Evolutionary conservation across 2,888 invertebrate genomes (phyloP), one percentile per base, ranked within the genome.

Genomic region (Drosophila limbata): DNA sequence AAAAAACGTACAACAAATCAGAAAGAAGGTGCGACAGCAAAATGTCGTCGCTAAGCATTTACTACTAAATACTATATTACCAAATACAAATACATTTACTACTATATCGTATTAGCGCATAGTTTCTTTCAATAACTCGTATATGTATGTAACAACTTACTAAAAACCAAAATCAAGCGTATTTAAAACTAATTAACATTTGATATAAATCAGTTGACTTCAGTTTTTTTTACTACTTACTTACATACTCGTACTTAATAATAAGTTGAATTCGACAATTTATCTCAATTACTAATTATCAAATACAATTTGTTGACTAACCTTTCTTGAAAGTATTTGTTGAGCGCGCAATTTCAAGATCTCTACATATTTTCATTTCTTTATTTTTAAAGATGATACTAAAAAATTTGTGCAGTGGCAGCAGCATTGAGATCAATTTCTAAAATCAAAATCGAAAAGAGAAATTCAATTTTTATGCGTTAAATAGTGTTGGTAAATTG

Each of bases 1-100:
- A 95, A 95, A 93, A 95, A 95, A 94, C 95, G 95, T 93, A 93
- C 93, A 92, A 91, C 92, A 89, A 91, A 92, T 90, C 92, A 91
- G 89, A 92, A 92, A 93, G 93, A 93, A 93, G 93, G 93, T 93
- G 93, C 92, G 93, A 92, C 93, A 91, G 91, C 86, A 84, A 90
- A 84, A 90, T 92, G 92, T 92, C 92, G 92, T 92, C 92, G 92
- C 92, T 91, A 84, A 88, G 80, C 79, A 85, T 82, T 81, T 61
- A 53, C 50, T 25, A 25, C 25, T 25, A 25, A 25, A 64, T 68
- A 64, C 48, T 73, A 31, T 74, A 77, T 40, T 53, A 19, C 19
- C 19, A 19, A 19, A 19, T 19, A 69, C 42, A 56, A 66, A 65
- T 57, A 77, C 33, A 57, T 53, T 42, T 71, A 25, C 25, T 25